Base-by-base conservation (phyloP, 2,797 vertebrate species). In the Peromyscus aztecus region DNA sequence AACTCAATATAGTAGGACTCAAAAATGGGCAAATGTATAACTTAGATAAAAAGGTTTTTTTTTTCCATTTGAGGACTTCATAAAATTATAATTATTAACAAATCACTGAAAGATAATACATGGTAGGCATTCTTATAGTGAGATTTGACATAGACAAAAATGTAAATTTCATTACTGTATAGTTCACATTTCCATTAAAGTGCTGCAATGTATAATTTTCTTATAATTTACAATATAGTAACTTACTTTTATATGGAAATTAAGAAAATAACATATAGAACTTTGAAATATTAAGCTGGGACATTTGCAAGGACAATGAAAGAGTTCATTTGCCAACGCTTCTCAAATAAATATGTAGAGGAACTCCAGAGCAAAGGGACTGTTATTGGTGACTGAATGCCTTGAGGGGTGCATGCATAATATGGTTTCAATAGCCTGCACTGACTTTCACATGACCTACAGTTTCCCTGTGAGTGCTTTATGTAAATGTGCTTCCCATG, bases 391-490 rank as follows among this genome's bases (percentile, higher is more conserved):
- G 55, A 23, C 61, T 52, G 67, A 73, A 75, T 77, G 93, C 89
- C 73, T 90, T 46, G 61, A 93, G 82, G 91, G 73, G 31, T 0
- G 10, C 90, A 94, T 71, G 31, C 52, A 85, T 93, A 87, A 84
- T 88, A 23, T 24, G 24, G 17, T 31, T 91, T 82, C 80, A 80
- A 1, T 77, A 52, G 2, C 52, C 75, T 75, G 6, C 21, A 10
- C 71, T 84, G 81, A 89, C 84, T 86, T 97, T 90, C 37, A 46
- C 69, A 76, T 75, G 80, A 94, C 90, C 95, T 96, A 52, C 14
- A n/a, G 2, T 34, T 90, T 91, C 71, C 73, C 88, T 86, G 4
- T 71, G 55, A 91, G 43, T 21, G 12, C n/a, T 91, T 27, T 93
- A 37, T 80, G 37, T 95, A 90, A 95, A 92, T 91, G 76, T 89